Conservation (phyloP, 2,797 vertebrate species). For the Paramormyrops hopkinsi region DNA sequence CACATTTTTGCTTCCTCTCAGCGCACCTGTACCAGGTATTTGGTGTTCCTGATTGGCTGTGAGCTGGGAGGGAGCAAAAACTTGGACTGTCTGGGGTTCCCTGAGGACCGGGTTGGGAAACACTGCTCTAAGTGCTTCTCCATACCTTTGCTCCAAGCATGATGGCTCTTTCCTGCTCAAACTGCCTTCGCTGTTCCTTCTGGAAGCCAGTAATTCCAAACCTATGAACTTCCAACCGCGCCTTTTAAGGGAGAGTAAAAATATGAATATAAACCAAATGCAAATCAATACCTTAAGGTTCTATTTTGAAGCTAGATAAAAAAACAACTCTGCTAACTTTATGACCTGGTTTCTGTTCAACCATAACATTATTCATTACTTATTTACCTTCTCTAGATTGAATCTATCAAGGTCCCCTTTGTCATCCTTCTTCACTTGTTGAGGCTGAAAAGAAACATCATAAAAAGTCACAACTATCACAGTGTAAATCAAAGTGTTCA, state of each 20-base stretch:
- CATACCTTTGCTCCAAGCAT: slow-evolving; percentile 89
- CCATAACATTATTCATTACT: not conserved
- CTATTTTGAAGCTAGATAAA: not conserved
- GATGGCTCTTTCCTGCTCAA: slow-evolving; percentile 83
- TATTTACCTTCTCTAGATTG: slow-evolving; percentile 79
- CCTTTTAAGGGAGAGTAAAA: slow-evolving; percentile 53
- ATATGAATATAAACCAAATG: not conserved
- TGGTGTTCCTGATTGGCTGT: not conserved
- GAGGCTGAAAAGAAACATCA: slow-evolving; percentile 30
- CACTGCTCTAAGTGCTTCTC: not conserved
- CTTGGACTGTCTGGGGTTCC: not conserved
- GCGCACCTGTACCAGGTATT: not conserved
- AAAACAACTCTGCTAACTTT: not conserved
- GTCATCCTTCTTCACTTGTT: slow-evolving; percentile 41
- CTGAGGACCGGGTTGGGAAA: not conserved
- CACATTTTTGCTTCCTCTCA: not conserved
- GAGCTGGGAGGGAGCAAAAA: not conserved
- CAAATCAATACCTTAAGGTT: not conserved
- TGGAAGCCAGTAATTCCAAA: slow-evolving; percentile 89
- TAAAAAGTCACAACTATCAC: not conserved
- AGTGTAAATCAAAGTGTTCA: not conserved
- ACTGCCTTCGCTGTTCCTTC: slow-evolving; percentile 81
- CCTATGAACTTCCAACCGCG: slow-evolving; percentile 87
- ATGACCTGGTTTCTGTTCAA: not conserved
- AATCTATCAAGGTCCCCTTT: slow-evolving; percentile 52